Evolutionary conservation across 2,888 invertebrate genomes (phyloP), one percentile per base, ranked within the genome.

Genomic region (Ethmia dodecea): DNA sequence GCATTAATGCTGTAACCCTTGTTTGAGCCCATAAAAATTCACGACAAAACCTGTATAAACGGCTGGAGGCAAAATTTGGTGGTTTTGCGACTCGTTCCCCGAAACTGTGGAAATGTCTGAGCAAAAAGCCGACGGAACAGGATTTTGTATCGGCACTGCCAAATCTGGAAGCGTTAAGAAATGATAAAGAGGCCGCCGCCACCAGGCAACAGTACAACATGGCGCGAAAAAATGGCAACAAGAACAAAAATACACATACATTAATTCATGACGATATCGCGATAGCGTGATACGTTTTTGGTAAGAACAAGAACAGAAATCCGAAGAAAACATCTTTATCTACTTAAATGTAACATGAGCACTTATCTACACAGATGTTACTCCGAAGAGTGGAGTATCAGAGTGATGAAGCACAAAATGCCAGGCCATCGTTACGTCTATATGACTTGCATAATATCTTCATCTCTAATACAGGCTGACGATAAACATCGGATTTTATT

Each of bases 161-260:
- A 75, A 81, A 84, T 84, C 81, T 76, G 84, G 77, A 74, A 75
- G 79, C 79, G 80, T 78, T 77, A 80, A 81, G 73, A 79, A 77
- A 78, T 75, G 80, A 79, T 80, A 81, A 80, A 80, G 79, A 70
- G 71, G 70, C 73, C 62, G 74, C 80, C 77, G 78, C 70, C 59
- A 44, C 52, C 55, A 56, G 52, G 35, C 37, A 55, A 44, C 57
- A 55, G 55, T 53, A 52, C 56, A 60, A 57, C 59, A 47, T 43
- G 53, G 44, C 45, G 51, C 53, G 55, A 64, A 60, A 65, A 65
- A 66, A 61, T 58, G 58, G 55, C 58, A 55, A 55, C 48, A 51
- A 52, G 43, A 51, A 44, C 47, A 53, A 59, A 28, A 31, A 39
- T 43, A 52, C 50, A 47, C 51, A 52, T 57, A 52, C 60, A 58